phyloP scores from a whole-genome alignment of 2,797 vertebrate species.

The Pampus argenteus region DNA sequence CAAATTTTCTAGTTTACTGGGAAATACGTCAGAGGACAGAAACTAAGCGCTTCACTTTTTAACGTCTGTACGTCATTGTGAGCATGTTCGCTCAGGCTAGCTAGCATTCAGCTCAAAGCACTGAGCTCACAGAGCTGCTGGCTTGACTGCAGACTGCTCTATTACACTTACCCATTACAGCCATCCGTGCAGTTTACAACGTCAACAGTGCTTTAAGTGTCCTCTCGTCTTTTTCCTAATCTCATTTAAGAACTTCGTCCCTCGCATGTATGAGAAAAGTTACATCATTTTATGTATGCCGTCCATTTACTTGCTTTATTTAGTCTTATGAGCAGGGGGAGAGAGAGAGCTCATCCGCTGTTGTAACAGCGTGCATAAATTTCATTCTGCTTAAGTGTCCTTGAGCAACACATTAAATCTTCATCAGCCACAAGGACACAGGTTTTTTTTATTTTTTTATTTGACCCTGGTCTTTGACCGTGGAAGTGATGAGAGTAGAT shows the following conservation, averaged over 20 bases:
- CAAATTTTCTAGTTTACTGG: too few relatives aligned
- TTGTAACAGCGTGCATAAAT: neutral
- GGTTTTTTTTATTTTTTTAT: constrained; percentile 14
- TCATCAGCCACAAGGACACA: constrained; percentile 6
- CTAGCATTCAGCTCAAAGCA: neutral
- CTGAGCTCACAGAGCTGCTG: neutral
- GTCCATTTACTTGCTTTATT: neutral
- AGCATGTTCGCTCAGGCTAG: neutral
- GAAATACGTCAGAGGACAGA: too few relatives aligned
- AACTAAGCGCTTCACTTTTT: too few relatives aligned
- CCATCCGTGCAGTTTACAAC: neutral
- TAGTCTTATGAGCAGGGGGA: neutral
- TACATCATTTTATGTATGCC: constrained; percentile 1
- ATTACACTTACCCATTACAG: neutral
- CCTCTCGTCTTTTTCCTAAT: constrained; percentile 12
- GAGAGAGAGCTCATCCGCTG: neutral
- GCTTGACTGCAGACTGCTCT: neutral
- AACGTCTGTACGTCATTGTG: too few relatives aligned
- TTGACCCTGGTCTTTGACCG: constrained; percentile 4
- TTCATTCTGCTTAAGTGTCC: constrained; percentile 18
- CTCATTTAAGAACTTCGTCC: constrained; percentile 1
- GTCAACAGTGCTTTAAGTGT: constrained; percentile 1
- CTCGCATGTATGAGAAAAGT: neutral
- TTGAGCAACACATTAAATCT: constrained; percentile 26
- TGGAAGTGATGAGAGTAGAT: neutral